A percentile compares a stretch with the other conserved stretches of the same genome.
Evolutionary conservation across 2,797 vertebrate genomes (phyloP).

Genomic region (Sebastes taczanowskii): DNA sequence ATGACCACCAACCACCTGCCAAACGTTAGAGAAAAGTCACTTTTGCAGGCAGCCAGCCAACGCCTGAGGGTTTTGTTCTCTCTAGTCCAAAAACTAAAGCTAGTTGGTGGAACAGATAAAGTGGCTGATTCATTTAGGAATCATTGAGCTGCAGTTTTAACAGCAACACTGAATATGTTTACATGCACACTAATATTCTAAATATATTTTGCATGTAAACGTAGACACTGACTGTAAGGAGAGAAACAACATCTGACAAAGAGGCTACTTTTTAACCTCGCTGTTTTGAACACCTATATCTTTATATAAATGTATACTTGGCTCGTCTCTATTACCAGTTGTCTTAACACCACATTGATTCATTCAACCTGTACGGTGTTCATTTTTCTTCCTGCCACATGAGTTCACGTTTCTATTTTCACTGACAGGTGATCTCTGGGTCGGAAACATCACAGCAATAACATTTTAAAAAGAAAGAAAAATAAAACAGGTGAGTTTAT

Average conservation of each 20-base stretch:
- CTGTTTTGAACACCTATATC: not conserved
- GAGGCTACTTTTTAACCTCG: not conserved
- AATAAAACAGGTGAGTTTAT: not conserved
- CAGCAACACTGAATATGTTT: not conserved
- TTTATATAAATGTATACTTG: conserved; percentile 15
- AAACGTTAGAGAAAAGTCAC: conserved; percentile 53
- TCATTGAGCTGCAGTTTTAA: conserved; percentile 9
- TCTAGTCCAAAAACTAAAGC: conserved; percentile 34
- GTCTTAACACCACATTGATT: conserved; percentile 2
- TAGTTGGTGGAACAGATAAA: conserved; percentile 37
- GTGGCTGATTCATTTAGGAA: conserved; percentile 38
- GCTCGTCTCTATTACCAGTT: not conserved
- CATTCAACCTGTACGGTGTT: not conserved
- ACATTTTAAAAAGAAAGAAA: not conserved
- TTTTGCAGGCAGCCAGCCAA: conserved; percentile 46
- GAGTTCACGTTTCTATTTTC: not conserved
- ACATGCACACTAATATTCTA: no score
- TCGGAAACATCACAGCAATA: not conserved
- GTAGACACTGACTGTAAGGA: not conserved
- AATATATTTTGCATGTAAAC: no score
- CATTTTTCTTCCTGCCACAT: not conserved
- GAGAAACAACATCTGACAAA: conserved; percentile 16
- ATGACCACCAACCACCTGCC: conserved; percentile 64
- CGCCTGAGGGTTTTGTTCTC: conserved; percentile 32
- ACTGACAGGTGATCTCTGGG: not conserved